Evolutionary conservation across 2,113 vertebrate genomes (phyloP).

Genomic region (Lucifuga dentata): DNA sequence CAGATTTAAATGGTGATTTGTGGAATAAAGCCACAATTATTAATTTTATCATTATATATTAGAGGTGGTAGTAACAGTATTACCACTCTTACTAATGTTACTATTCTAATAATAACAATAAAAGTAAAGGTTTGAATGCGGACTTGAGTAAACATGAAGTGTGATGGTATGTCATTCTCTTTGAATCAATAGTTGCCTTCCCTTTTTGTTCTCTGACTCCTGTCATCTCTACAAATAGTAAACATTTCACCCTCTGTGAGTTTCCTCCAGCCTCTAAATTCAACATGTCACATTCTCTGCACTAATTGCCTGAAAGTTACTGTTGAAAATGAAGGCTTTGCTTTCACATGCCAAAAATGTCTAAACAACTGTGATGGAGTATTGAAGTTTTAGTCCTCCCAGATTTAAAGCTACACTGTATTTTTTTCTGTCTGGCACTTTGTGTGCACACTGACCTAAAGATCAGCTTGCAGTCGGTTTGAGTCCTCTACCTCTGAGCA

Average conservation of each 20-base stretch:
- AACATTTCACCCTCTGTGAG: slow-evolving; percentile 10
- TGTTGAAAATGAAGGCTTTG: slow-evolving; percentile 1
- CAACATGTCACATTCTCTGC: slow-evolving; percentile 8
- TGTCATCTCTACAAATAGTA: slow-evolving; percentile 7
- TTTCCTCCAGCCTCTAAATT: slow-evolving; percentile 5
- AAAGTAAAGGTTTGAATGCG: too few relatives aligned
- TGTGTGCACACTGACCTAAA: neutral
- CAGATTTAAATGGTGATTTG: too few relatives aligned
- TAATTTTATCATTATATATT: too few relatives aligned
- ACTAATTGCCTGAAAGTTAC: slow-evolving; percentile 30
- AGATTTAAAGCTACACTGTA: too few relatives aligned
- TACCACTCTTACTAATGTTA: too few relatives aligned
- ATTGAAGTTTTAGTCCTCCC: neutral
- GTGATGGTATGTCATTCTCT: neutral
- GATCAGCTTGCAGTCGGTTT: neutral
- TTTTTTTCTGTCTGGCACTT: too few relatives aligned
- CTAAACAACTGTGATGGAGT: slow-evolving; percentile 6
- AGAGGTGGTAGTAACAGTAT: too few relatives aligned
- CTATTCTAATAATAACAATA: too few relatives aligned
- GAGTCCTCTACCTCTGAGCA: slow-evolving; percentile 4
- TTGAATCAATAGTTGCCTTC: neutral
- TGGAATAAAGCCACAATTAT: too few relatives aligned
- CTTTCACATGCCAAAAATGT: slow-evolving; percentile 11
- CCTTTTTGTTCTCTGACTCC: neutral
- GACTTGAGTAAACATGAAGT: neutral